These are phyloP conservation scores for Noctua janthe DNA, from an alignment of 2,888 invertebrate species.

Conservation along the genomic window DNA sequence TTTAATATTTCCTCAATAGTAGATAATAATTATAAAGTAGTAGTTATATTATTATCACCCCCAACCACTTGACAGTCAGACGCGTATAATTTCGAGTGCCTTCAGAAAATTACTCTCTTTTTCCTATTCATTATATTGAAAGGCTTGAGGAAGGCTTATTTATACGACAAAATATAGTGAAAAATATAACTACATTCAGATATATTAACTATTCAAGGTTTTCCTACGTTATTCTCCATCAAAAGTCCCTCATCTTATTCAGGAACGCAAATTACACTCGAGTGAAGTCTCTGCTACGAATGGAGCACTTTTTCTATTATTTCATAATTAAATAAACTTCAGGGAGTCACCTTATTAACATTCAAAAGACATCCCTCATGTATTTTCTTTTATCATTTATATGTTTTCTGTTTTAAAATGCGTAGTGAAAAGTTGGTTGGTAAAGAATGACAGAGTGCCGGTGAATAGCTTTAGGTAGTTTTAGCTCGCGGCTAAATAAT, in stretches of 20 bases:
- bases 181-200: slow-evolving; percentile 3
- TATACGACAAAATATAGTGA: slow-evolving; percentile 3
- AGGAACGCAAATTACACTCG: slow-evolving; percentile 68
- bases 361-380: slow-evolving; percentile 70
- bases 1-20: not conserved
- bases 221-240: slow-evolving; percentile 22
- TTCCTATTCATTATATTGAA: slow-evolving; percentile 23
- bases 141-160: slow-evolving; percentile 18
- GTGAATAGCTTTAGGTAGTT: not conserved
- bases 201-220: slow-evolving; percentile 46
- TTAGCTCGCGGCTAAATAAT: not conserved
- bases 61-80: slow-evolving; percentile 9
- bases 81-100: not conserved
- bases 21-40: no score
- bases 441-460: not conserved
- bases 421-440: not conserved
- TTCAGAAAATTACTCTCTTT: slow-evolving; percentile 18
- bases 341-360: slow-evolving; percentile 76
- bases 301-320: slow-evolving; percentile 70
- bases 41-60: not conserved
- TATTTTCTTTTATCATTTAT: slow-evolving; percentile 33
- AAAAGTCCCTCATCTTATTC: slow-evolving; percentile 60
- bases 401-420: slow-evolving; percentile 11
- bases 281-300: slow-evolving; percentile 51
- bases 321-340: slow-evolving; percentile 81